Evolutionary conservation across 2,113 vertebrate species (phyloP), one percentile per base, ranked within the genome.

Genomic region (Aix galericulata): DNA sequence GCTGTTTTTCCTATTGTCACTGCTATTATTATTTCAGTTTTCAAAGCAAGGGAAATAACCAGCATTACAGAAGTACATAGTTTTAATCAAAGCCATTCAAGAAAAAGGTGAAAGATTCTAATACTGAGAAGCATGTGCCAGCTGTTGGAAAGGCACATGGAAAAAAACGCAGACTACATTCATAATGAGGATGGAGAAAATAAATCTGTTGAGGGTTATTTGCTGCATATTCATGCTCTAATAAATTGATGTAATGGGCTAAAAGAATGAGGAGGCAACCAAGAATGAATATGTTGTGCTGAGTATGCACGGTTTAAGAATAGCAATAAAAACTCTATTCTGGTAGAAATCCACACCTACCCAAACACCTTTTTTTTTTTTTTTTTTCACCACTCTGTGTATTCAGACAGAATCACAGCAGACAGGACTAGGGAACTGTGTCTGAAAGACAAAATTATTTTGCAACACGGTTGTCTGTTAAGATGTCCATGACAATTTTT

Each of bases 191-290:
- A 82, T 20, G 31, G 66, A 96, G n/a, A 40, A 69, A 16, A 46
- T 95, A 95, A 95, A 76, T 91, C 94, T 97, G 97, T 93, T 86
- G 80, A 94, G 89, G 91, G 62, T 95, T 97, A 96, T 95, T 91
- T 94, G 67, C 94, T 97, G 86, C 89, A 96, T 97, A 97, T 97
- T 97, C 95, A 97, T 94, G 78, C 84, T 59, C 68, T 86, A 94
- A 93, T 97, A 97, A 97, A 96, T 96, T 92, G 91, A 82, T 93
- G 94, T 97, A 97, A 97, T 97, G 96, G 76, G 32, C 42, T 94
- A 90, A 89, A 95, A 94, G 91, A 96, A 91, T 86, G 64, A 96
- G 21, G 74, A 96, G n/a, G 72, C 83, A 97, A 96, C 46, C 69
- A 92, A n/a, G 20, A 95, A 94, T 75, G 17, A 75, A 88, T 91